Conservation (phyloP, 1,140 invertebrate species). For the Drosophila varians region DNA sequence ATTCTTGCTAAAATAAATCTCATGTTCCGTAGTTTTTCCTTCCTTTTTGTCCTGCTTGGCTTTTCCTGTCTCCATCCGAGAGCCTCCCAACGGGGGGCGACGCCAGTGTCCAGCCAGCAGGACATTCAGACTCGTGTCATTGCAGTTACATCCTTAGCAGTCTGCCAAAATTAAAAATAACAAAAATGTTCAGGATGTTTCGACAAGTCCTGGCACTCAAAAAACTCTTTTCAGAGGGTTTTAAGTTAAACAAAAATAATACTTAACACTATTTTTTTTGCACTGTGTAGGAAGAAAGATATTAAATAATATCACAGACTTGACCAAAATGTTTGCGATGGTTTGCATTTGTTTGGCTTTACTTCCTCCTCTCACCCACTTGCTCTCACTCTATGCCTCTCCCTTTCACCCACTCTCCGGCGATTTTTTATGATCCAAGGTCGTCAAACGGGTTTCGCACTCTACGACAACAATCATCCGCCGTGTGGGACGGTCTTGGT, state of each 20-base stretch:
- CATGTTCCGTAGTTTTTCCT: conserved; percentile 5
- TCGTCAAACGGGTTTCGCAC: conserved; percentile 80
- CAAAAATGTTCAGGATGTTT: conserved; percentile 52
- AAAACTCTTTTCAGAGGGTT: neutral
- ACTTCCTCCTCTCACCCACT: conserved; percentile 20
- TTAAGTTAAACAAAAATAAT: neutral
- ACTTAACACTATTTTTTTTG: neutral
- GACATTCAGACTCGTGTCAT: conserved; percentile 52
- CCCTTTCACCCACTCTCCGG: conserved; percentile 4
- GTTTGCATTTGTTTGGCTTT: conserved; percentile 75
- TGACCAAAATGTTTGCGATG: conserved; percentile 31
- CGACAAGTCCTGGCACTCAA: neutral
- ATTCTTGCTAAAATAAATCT: conserved; percentile 64
- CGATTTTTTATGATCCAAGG: conserved; percentile 74
- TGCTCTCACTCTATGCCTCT: conserved; percentile 10
- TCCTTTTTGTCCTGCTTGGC: neutral
- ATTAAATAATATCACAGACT: conserved; percentile 12
- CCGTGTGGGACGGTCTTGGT: conserved; percentile 42
- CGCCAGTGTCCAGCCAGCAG: conserved; percentile 74
- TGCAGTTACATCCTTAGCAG: conserved; percentile 44
- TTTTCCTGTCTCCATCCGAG: neutral
- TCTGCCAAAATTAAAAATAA: conserved; percentile 31
- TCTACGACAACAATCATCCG: conserved; percentile 67
- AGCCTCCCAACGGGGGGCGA: conserved; percentile 55
- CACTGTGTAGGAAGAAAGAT: conserved; percentile 11